Evolutionary conservation across 2,888 invertebrate species (phyloP).

Genomic region (Phortica magna): DNA sequence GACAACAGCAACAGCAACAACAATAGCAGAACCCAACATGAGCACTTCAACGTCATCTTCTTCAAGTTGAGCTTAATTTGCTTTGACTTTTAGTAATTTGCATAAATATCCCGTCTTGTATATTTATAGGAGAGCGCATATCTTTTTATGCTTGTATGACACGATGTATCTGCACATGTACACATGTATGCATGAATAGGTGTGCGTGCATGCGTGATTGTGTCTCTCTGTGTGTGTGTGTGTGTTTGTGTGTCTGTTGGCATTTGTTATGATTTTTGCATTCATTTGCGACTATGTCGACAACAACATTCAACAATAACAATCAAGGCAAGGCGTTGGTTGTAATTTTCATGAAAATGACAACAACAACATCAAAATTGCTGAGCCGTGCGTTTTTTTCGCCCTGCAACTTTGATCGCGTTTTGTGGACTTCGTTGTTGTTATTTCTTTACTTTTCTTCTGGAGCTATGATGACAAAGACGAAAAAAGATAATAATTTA

Average conservation of each 20-base stretch:
- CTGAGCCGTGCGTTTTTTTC: not conserved
- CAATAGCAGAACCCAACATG: constrained; percentile 35
- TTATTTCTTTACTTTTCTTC: not conserved
- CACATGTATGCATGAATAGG: not conserved
- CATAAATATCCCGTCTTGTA: constrained; percentile 62
- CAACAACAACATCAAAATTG: constrained; percentile 21
- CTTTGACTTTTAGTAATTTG: constrained; percentile 72
- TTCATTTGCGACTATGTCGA: constrained; percentile 42
- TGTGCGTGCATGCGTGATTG: not conserved
- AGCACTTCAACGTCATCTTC: constrained; percentile 63
- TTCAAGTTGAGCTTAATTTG: constrained; percentile 69
- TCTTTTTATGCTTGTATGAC: constrained; percentile 27
- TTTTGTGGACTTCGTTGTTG: not conserved
- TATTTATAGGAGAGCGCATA: constrained; percentile 36
- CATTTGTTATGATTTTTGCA: constrained; percentile 60
- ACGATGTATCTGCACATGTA: constrained; percentile 28
- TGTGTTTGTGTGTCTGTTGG: constrained; percentile 28
- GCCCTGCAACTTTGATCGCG: not conserved
- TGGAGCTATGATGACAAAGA: constrained; percentile 2
- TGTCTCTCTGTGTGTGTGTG: constrained; percentile 31
- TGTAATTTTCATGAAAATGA: constrained; percentile 37
- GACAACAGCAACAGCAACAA: constrained; percentile 35
- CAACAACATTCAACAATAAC: constrained; percentile 61
- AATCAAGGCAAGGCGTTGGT: constrained; percentile 47
- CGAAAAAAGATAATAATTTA: constrained; percentile 1